Percentiles rank a stretch among this genome's conserved stretches.
Conservation (phyloP, 2,113 vertebrate genomes). For the Carassius carassius region DNA sequence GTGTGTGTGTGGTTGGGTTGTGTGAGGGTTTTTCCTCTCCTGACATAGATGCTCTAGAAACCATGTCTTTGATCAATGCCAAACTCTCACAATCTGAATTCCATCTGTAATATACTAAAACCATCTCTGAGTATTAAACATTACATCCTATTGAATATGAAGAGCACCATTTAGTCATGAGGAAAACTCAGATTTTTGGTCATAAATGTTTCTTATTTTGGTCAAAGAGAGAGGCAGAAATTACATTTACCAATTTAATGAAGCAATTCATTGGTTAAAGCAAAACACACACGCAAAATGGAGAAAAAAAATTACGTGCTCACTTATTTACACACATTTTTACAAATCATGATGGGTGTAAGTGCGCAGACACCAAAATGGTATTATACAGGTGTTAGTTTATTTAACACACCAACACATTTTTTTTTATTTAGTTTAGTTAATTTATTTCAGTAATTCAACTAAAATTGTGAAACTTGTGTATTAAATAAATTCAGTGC, state of each 20-base stretch:
- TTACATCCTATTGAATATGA: neutral
- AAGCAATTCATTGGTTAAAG: slow-evolving; percentile 23
- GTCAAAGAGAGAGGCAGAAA: slow-evolving; percentile 11
- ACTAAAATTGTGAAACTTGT: too few species aligned
- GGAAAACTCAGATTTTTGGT: neutral
- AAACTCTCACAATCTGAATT: neutral
- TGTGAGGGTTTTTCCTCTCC: slow-evolving; percentile 63
- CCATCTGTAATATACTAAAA: neutral
- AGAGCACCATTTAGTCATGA: neutral
- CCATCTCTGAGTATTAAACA: neutral
- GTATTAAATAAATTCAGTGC: too few species aligned
- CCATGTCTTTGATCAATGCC: neutral
- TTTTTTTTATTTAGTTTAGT: too few species aligned
- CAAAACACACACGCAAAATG: slow-evolving; percentile 26
- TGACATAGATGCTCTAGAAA: slow-evolving; percentile 35
- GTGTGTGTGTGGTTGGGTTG: neutral
- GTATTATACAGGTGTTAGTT: neutral
- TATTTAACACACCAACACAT: too few species aligned
- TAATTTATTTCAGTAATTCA: too few species aligned
- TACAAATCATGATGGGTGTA: neutral
- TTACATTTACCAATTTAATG: slow-evolving; percentile 20
- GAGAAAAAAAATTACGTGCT: neutral
- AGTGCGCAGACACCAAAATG: neutral
- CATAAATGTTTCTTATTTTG: neutral
- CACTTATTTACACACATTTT: neutral